phyloP scores from a whole-genome alignment of 2,888 invertebrate species.

The Aporophyla lueneburgensis region DNA sequence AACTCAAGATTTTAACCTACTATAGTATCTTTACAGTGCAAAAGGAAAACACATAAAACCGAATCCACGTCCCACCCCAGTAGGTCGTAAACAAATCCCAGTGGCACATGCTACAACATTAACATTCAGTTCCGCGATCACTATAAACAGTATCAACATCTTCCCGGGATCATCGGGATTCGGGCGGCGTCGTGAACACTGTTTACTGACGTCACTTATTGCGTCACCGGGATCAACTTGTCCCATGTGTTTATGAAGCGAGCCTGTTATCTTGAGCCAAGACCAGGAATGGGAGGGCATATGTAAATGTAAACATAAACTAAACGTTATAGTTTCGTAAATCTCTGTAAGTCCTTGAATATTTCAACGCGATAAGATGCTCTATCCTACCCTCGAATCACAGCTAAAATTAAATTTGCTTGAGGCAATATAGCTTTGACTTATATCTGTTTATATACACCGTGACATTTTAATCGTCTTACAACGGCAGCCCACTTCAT shows the following conservation, averaged over 20 bases:
- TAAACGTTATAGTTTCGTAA: neutral
- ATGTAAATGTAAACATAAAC: neutral
- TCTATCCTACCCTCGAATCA: too few species aligned
- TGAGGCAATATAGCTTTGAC: too few species aligned
- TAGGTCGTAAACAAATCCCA: constrained; percentile 20
- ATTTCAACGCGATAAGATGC: neutral
- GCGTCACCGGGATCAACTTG: constrained; percentile 30
- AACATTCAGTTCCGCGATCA: constrained; percentile 32
- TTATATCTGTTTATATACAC: too few species aligned
- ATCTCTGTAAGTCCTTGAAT: too few species aligned
- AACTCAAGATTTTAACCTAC: neutral
- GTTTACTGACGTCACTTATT: constrained; percentile 42
- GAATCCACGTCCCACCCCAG: neutral
- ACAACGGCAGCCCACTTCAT: too few species aligned
- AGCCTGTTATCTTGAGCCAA: constrained; percentile 18
- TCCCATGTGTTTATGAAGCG: neutral
- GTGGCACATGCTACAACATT: constrained; percentile 13
- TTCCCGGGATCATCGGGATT: constrained; percentile 13
- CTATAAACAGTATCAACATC: constrained; percentile 35
- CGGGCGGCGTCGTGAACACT: neutral
- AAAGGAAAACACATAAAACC: constrained; percentile 9
- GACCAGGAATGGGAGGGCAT: neutral
- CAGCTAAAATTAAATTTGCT: too few species aligned
- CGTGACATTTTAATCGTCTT: too few species aligned
- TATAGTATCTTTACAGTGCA: neutral